A percentile compares a stretch with the other conserved stretches of the same genome.
Evolutionary conservation across 2,113 vertebrate genomes (phyloP).

Genomic region (Heterotis niloticus): DNA sequence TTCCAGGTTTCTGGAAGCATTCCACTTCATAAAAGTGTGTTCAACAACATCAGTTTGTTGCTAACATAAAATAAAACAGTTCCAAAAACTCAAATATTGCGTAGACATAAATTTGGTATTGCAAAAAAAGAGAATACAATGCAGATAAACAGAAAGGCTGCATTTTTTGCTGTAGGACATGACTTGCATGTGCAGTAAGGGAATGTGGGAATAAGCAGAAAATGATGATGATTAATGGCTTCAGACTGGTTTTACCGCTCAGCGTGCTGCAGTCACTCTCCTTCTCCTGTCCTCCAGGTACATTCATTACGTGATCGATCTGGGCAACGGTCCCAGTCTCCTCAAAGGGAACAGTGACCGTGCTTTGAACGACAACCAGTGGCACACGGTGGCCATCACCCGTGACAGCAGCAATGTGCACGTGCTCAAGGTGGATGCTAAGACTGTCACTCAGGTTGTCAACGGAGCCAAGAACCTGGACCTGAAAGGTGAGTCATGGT

Average conservation of each 20-base stretch:
- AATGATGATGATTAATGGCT: too few species aligned
- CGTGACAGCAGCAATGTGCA: constrained; percentile 90
- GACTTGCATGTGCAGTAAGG: too few species aligned
- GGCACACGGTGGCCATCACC: constrained; percentile 94
- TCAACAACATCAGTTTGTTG: too few species aligned
- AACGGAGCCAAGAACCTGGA: constrained; percentile 97
- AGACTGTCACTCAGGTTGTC: constrained; percentile 93
- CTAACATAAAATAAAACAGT: too few species aligned
- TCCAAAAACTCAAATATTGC: too few species aligned
- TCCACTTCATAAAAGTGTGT: too few species aligned
- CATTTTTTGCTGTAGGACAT: too few species aligned
- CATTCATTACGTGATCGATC: constrained; percentile 93
- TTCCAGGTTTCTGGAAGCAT: too few species aligned
- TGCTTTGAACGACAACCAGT: constrained; percentile 90
- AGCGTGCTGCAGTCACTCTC: not conserved
- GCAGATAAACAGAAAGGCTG: too few species aligned
- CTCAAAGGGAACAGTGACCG: constrained; percentile 94
- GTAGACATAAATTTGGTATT: too few species aligned
- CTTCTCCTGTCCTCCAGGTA: constrained; percentile 65
- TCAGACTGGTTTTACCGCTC: not conserved
- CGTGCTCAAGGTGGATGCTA: constrained; percentile 88
- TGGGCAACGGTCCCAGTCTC: constrained; percentile 94
- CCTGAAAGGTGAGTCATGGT: constrained; percentile 79
- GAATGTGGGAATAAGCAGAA: too few species aligned
- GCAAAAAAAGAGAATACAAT: too few species aligned